Percentiles rank a stretch among this genome's conserved stretches.
Evolutionary conservation across 2,888 invertebrate species (phyloP).

Genomic region (Melanophora roralis): DNA sequence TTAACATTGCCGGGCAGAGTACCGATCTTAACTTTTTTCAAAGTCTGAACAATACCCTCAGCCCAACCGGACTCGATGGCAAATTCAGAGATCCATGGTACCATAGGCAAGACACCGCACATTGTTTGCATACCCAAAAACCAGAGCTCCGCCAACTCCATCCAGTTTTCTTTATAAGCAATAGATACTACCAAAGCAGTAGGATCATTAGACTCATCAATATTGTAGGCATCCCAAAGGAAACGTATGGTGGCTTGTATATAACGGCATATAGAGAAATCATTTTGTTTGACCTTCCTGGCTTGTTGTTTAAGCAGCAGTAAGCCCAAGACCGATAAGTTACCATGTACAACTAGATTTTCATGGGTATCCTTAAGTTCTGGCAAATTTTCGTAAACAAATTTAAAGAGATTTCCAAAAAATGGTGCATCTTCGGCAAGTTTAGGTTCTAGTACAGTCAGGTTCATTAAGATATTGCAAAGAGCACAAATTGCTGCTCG

Average conservation of each 20-base stretch:
- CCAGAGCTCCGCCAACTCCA: constrained; percentile 93
- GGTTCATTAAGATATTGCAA: constrained; percentile 94
- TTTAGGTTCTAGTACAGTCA: constrained; percentile 91
- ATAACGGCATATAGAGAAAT: constrained; percentile 92
- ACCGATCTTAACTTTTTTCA: constrained; percentile 89
- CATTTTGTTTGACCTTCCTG: constrained; percentile 89
- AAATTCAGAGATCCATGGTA: constrained; percentile 94
- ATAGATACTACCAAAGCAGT: constrained; percentile 89
- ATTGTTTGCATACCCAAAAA: constrained; percentile 96
- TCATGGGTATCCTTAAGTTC: constrained; percentile 90
- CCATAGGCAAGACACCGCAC: constrained; percentile 86
- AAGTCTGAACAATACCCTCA: constrained; percentile 88
- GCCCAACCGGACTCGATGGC: constrained; percentile 96
- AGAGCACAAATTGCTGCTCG: constrained; percentile 90
- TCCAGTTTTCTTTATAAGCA: constrained; percentile 92
- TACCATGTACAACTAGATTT: constrained; percentile 90
- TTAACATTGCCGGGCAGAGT: constrained; percentile 89
- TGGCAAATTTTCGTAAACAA: constrained; percentile 89
- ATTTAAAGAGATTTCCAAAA: constrained; percentile 89
- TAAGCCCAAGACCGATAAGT: constrained; percentile 89
- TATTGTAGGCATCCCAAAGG: constrained; percentile 93
- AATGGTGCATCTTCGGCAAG: constrained; percentile 86
- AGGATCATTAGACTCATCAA: constrained; percentile 92
- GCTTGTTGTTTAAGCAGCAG: constrained; percentile 90
- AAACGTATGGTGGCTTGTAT: constrained; percentile 93